Percentiles rank a stretch among this genome's conserved stretches.
Conservation (phyloP, 2,113 vertebrate species). For the Tupaia tana region DNA sequence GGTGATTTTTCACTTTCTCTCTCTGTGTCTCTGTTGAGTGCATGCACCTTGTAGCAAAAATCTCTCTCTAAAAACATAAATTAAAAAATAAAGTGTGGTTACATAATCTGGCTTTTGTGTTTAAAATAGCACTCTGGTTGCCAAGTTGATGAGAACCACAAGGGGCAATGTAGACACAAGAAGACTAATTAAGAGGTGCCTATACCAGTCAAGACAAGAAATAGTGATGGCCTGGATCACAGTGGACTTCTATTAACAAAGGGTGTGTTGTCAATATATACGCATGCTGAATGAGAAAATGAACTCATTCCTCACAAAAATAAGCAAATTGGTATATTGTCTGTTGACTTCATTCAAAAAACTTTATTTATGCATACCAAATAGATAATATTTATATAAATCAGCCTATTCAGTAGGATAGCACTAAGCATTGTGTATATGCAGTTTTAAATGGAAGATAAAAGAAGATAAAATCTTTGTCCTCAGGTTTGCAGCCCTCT, state of each 20-base stretch:
- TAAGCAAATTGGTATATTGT: background rate
- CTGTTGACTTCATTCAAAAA: background rate
- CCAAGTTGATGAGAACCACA: background rate
- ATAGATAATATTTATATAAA: background rate
- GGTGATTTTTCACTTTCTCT: too few relatives aligned
- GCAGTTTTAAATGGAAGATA: background rate
- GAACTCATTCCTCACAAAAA: slow-evolving; percentile 11
- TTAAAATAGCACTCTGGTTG: background rate
- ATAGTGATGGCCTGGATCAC: background rate
- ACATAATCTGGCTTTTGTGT: background rate
- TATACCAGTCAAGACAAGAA: background rate
- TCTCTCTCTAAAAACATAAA: too few relatives aligned
- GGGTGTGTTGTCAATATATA: background rate
- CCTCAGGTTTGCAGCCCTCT: background rate
- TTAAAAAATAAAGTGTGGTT: background rate
- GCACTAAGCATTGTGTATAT: background rate
- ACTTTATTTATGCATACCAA: background rate
- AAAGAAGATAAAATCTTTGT: background rate
- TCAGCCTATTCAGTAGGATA: background rate
- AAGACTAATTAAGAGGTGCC: background rate
- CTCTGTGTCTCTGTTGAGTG: too few relatives aligned
- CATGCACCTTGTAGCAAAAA: too few relatives aligned
- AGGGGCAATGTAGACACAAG: background rate
- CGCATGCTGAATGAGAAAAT: background rate
- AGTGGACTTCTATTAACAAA: background rate